Percentiles rank a stretch among this genome's conserved stretches.
Conservation (phyloP, 2,113 vertebrate species). For the Ptyas mucosa region DNA sequence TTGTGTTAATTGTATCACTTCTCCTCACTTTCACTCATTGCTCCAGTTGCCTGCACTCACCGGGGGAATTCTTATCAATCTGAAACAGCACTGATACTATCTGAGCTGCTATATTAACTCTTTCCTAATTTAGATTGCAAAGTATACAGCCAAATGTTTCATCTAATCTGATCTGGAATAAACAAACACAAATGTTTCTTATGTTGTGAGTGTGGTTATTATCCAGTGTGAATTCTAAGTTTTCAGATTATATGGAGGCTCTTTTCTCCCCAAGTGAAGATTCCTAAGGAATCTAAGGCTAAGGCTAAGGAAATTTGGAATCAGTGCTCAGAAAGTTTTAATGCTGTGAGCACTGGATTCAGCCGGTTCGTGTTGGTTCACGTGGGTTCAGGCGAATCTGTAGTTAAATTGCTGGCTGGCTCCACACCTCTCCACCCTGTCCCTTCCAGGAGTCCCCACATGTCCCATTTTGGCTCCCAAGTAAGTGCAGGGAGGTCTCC, state of each 20-base stretch:
- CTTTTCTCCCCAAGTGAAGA: too few species aligned
- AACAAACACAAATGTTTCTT: slow-evolving; percentile 8
- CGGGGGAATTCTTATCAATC: neutral
- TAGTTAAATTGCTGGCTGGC: too few species aligned
- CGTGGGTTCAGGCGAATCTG: too few species aligned
- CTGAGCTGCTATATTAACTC: slow-evolving; percentile 6
- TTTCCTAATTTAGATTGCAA: neutral
- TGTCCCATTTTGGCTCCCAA: too few species aligned
- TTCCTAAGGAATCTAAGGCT: too few species aligned
- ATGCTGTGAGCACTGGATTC: neutral
- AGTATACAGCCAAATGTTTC: neutral
- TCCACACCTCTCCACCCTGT: too few species aligned
- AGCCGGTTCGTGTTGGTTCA: too few species aligned
- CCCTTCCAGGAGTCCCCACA: too few species aligned
- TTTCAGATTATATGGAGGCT: neutral
- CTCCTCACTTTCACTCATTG: neutral
- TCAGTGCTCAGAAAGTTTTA: neutral
- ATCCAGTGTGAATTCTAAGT: neutral
- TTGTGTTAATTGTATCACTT: neutral
- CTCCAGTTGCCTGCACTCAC: neutral
- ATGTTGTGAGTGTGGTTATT: neutral
- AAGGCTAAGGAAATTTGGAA: neutral
- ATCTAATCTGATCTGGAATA: neutral
- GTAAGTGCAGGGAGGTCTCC: too few species aligned
- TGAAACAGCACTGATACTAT: neutral